Conservation (phyloP, 2,797 vertebrate species). For the Varecia variegata region DNA sequence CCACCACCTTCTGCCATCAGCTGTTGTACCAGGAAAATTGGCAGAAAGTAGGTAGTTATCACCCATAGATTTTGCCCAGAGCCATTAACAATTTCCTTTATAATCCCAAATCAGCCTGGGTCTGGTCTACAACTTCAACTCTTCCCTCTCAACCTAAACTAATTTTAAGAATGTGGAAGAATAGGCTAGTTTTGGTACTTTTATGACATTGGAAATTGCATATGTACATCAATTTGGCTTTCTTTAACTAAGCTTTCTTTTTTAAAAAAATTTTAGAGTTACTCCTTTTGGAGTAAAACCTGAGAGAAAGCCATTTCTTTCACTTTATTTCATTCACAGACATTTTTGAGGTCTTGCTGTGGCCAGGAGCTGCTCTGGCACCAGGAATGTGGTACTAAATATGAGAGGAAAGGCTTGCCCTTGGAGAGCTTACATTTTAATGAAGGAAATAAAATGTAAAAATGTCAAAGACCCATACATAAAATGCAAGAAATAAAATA, state of each 20-base stretch:
- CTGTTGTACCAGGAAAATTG: not conserved
- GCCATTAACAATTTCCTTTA: not conserved
- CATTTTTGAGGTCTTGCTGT: not conserved
- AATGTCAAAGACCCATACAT: not conserved
- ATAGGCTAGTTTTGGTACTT: not conserved
- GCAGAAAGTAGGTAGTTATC: not conserved
- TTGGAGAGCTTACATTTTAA: not conserved
- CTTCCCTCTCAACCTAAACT: not conserved
- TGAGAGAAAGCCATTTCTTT: not conserved
- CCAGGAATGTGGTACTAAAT: not conserved
- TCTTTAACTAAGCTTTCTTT: not conserved
- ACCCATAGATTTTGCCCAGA: not conserved
- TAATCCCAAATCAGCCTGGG: not conserved
- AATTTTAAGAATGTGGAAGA: not conserved
- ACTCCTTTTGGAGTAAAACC: not conserved
- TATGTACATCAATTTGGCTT: not conserved
- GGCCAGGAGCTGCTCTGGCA: not conserved
- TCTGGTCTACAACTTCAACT: not conserved
- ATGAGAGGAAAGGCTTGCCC: not conserved
- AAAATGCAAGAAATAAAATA: slow-evolving; percentile 13
- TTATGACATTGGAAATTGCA: not conserved
- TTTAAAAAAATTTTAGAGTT: not conserved
- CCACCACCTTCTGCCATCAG: not conserved
- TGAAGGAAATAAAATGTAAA: not conserved
- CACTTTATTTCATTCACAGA: not conserved